Evolutionary conservation across 2,113 vertebrate genomes (phyloP).

Genomic region (Thymallus thymallus): DNA sequence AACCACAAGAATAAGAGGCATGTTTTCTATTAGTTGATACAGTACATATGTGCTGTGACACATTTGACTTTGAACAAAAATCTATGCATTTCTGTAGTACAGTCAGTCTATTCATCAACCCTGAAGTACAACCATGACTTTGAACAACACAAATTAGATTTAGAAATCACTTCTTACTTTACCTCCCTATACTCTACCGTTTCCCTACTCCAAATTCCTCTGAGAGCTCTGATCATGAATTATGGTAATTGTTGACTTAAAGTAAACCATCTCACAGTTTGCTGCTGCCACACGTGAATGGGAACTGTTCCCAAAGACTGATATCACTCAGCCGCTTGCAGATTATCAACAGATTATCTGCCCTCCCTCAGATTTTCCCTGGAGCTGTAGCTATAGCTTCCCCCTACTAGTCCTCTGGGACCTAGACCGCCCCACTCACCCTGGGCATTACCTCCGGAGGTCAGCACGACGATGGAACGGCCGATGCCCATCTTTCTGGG

Average conservation of each 20-base stretch:
- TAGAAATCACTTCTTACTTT: neutral
- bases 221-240: too few species aligned
- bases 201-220: neutral
- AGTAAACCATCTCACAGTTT: neutral
- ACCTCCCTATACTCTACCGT: neutral
- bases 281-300: neutral
- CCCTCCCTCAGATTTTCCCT: neutral
- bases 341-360: neutral
- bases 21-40: neutral
- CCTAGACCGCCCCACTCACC: slow-evolving; percentile 68
- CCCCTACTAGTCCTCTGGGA: slow-evolving; percentile 13
- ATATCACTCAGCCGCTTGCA: neutral
- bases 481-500: slow-evolving; percentile 76
- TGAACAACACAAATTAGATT: neutral
- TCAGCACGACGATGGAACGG: slow-evolving; percentile 91
- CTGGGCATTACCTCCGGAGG: slow-evolving; percentile 93
- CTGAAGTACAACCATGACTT: too few species aligned
- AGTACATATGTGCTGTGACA: neutral
- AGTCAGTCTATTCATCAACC: neutral
- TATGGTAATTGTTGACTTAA: too few species aligned
- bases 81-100: too few species aligned
- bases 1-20: neutral
- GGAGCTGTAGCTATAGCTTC: slow-evolving; percentile 25
- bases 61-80: neutral
- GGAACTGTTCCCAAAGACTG: neutral